phyloP scores from a whole-genome alignment of 2,797 vertebrate genomes.

The Cygnus olor region DNA sequence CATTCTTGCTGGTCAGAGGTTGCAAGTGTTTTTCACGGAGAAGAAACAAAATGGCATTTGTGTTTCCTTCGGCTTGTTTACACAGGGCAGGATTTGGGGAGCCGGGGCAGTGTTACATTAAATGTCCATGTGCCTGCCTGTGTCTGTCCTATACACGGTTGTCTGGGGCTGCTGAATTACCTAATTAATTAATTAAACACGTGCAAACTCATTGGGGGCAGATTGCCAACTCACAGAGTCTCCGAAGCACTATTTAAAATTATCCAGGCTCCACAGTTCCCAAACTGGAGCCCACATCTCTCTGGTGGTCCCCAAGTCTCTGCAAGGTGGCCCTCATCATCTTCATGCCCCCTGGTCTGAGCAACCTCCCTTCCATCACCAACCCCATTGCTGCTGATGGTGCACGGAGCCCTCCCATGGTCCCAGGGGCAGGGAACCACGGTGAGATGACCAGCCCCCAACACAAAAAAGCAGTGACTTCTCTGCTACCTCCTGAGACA shows the following conservation, averaged over 20 bases:
- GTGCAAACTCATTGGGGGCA: not conserved
- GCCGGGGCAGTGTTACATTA: accelerated
- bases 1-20: constrained; percentile 46
- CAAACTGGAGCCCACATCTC: accelerated
- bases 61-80: constrained; percentile 36
- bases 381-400: not conserved
- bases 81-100: not conserved
- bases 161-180: not conserved
- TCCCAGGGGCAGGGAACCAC: not conserved
- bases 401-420: not conserved
- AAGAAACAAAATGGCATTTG: constrained; percentile 49
- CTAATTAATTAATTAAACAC: not conserved
- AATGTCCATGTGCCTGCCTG: not conserved
- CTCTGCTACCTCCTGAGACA: not conserved
- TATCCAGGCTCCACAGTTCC: accelerated
- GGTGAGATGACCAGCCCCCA: not conserved
- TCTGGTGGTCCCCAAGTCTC: not conserved
- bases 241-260: not conserved
- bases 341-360: not conserved
- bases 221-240: not conserved
- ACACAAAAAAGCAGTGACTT: not conserved
- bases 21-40: constrained; percentile 47
- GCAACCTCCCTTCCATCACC: not conserved
- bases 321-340: not conserved
- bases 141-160: not conserved